Evolutionary conservation across 2,888 invertebrate genomes (phyloP), one percentile per base, ranked within the genome.

Genomic region (Apantesis nais): DNA sequence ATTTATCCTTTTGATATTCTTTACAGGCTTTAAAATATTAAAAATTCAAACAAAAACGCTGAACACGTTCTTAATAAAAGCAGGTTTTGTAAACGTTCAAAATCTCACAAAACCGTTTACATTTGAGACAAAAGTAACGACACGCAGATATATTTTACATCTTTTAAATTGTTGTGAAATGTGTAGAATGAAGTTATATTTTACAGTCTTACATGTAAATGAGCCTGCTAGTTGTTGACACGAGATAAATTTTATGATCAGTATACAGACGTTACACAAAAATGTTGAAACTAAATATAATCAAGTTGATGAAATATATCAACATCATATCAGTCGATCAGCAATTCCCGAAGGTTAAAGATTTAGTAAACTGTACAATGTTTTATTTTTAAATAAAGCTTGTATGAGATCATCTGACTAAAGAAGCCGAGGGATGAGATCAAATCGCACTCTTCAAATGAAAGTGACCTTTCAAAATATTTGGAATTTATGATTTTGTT

Each of bases 381-480:
- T 70, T 72, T 67, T 71, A 39, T 71, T 74, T 75, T 72, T 74
- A 62, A 75, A 75, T 62, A 61, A 39, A 75, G 39, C 70, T 31
- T 4, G 7, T 4, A 73, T 77, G 78, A 83, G 78, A 79, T 83
- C 83, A 81, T 72, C 77, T 71, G 69, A 74, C 74, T 65, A 52
- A 71, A 78, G 78, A 74, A 75, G 74, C 81, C 77, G 81, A 81
- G 77, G 78, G 75, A 73, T 67, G 74, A 34, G 31, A 9, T 16
- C 1, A 39, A 58, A n/a, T n/a, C 5, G 22, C 22, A 48, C 22
- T 48, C 5, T 48, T 48, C 3, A 8, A 48, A 39, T 39, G 39
- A 39, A 39, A 39, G 39, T 39, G 39, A 11, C 11, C 39, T 39
- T 9, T 8, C 39, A 39, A 39, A 39, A 39, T 39, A 11, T 39